Evolutionary conservation across 2,113 vertebrate genomes (phyloP).

Genomic region (Artemisiospiza belli): DNA sequence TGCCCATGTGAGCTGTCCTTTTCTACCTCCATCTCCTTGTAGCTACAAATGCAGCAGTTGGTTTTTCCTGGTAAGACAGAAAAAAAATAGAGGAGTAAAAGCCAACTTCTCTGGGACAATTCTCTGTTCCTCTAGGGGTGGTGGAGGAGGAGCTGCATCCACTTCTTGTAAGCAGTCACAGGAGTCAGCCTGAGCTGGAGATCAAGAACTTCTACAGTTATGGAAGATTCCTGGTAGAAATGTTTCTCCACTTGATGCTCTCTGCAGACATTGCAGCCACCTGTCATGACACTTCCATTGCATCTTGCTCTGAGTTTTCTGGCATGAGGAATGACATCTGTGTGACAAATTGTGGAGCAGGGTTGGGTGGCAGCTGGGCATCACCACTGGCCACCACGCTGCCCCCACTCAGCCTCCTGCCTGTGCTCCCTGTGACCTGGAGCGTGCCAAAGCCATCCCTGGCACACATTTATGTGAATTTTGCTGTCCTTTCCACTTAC

Average conservation of each 20-base stretch:
- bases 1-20: not conserved
- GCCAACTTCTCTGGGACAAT: not conserved
- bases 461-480: accelerated
- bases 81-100: not conserved
- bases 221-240: not conserved
- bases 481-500: not conserved
- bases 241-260: not conserved
- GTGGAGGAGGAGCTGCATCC: not conserved
- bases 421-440: not conserved
- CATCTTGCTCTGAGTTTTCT: not conserved
- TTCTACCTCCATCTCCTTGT: not conserved
- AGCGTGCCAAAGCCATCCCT: accelerated
- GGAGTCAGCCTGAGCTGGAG: not conserved
- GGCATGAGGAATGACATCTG: accelerated
- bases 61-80: not conserved
- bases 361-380: not conserved
- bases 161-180: accelerated
- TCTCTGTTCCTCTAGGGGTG: not conserved
- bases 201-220: not conserved
- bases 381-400: accelerated
- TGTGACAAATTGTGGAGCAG: not conserved
- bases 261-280: not conserved
- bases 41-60: not conserved
- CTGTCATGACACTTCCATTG: not conserved
- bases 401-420: not conserved